phyloP scores from a whole-genome alignment of 2,888 invertebrate genomes.

The Eilema depressum region DNA sequence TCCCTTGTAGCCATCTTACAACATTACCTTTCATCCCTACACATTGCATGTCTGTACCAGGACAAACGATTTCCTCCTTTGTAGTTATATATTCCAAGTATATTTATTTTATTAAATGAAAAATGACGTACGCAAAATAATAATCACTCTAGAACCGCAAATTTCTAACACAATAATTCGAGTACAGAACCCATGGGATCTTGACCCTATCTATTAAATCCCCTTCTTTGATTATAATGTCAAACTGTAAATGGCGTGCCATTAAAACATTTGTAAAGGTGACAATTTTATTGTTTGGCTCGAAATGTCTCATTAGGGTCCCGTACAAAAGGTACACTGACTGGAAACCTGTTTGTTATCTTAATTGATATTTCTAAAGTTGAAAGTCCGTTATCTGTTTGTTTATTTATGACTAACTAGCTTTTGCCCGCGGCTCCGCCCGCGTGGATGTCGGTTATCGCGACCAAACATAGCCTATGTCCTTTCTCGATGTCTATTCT shows the following conservation, averaged over 20 bases:
- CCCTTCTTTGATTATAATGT: conserved; percentile 72
- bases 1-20: no score
- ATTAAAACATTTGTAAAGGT: conserved; percentile 65
- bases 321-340: conserved; percentile 32
- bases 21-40: no score
- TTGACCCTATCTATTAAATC: conserved; percentile 55
- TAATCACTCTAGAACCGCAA: neutral
- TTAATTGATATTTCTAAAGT: conserved; percentile 23
- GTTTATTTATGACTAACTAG: conserved; percentile 16
- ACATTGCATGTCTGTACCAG: no score
- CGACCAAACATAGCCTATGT: no score
- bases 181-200: conserved; percentile 41
- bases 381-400: conserved; percentile 19
- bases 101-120: no score
- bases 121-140: neutral
- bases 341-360: conserved; percentile 28
- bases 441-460: no score
- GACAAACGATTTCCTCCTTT: no score
- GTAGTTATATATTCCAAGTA: no score
- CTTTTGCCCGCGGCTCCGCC: no score
- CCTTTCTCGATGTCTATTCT: no score
- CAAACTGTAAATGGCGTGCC: conserved; percentile 70
- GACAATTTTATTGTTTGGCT: conserved; percentile 58
- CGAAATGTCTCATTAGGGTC: conserved; percentile 52
- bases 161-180: conserved; percentile 30